These are phyloP conservation scores for Pangasianodon gigas DNA, from an alignment of 2,113 vertebrate genomes.

Conservation along the genomic window DNA sequence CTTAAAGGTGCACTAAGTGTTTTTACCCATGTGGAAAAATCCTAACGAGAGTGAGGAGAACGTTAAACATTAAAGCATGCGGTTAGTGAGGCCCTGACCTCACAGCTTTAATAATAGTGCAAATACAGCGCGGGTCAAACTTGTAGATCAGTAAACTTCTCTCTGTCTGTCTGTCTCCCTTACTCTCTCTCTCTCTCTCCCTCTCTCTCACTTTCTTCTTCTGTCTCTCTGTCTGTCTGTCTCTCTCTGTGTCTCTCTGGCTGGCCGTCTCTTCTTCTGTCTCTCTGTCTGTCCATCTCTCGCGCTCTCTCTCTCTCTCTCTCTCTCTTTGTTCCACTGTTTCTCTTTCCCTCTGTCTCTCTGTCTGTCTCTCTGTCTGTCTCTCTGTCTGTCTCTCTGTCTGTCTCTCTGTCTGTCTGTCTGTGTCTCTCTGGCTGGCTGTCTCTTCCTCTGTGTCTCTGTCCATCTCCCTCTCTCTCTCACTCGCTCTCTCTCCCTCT, in stretches of 20 bases:
- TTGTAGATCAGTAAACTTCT: background rate
- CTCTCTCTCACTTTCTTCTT: background rate
- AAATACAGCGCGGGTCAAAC: background rate
- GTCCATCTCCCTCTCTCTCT: background rate
- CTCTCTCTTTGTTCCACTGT: too few species aligned
- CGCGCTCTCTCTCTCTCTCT: background rate
- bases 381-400: background rate
- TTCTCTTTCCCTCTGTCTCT: background rate
- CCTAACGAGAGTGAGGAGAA: background rate
- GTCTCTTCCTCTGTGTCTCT: background rate
- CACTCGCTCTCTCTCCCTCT: background rate
- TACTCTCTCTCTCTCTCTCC: background rate
- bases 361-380: background rate
- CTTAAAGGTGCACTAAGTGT: background rate
- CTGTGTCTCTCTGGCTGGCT: background rate
- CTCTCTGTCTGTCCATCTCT: background rate
- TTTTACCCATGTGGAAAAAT: background rate
- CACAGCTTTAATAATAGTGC: background rate
- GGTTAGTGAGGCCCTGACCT: background rate
- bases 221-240: background rate
- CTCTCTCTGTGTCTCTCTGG: background rate
- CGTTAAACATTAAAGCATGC: background rate
- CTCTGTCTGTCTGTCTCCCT: background rate
- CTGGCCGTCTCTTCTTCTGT: background rate
- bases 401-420: background rate